Base-by-base conservation (phyloP, 2,797 vertebrate species). In the Phaenicophaeus curvirostris region DNA sequence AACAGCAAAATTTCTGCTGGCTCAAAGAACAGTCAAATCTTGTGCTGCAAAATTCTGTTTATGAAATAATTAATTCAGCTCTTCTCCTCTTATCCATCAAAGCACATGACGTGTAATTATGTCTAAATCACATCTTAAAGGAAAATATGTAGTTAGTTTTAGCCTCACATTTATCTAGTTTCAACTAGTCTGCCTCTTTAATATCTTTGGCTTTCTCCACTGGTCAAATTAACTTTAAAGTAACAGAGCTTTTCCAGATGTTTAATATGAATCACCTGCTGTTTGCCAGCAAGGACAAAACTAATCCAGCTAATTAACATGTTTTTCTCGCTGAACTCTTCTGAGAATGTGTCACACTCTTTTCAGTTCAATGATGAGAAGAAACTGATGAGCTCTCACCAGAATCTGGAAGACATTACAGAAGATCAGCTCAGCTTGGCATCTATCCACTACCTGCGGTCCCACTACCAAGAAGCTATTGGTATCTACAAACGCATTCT, bases 361-460 rank as follows among this genome's bases (percentile, higher is more conserved):
- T 87, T 87, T 92, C 95, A 99, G 99, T 99, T 99, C 96, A 98
- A 98, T 13, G 98, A 99, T 96, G 99, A 99, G 96, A 99, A 99
- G 98, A 99, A 97, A 96, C 97, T 99, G 94, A 99, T 99, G 99
- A 98, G 98, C 92, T 99, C 99, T 97, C 99, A 99, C 96, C 99
- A 99, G 96, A 99, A 99, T 96, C 98, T 99, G 94, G 98, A 99
- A 97, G 99, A 99, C 41, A 98, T 99, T 89, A 99, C 99, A 2
- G 99, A 99, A 96, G 99, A 99, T 96, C 99, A 99, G 85, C 98
- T 99, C 67, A 99, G 99, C 95, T 97, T 99, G 96, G 99, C 99
- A 30, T 99, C 99, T 41, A 99, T 99, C 91, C 99, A 99, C 96
- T 99, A 99, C 95, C 99, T 99, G 99, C 98, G 99, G 37, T 99